Percentiles rank a stretch among this genome's conserved stretches.
These are phyloP conservation scores for Melanchra persicariae DNA, from an alignment of 2,888 invertebrate genomes.

Conservation along the genomic window DNA sequence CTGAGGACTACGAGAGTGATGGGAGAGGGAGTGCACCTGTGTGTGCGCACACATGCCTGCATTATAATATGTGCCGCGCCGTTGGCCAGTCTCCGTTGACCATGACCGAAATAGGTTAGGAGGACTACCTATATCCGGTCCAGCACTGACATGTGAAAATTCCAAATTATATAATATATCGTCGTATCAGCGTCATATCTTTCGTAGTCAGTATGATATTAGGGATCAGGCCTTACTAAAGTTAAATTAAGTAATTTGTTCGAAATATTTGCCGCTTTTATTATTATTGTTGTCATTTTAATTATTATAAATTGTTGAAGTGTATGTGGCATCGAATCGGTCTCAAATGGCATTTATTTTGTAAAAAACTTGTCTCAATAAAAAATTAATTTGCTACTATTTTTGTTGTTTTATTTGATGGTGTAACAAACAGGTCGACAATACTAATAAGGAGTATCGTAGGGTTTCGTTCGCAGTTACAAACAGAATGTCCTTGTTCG, in stretches of 20 bases:
- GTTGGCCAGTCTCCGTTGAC: no score
- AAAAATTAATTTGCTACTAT: constrained; percentile 55
- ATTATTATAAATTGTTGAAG: constrained; percentile 10
- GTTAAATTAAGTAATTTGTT: constrained; percentile 4
- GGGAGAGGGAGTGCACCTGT: no score
- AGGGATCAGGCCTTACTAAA: constrained; percentile 9
- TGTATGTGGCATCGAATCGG: constrained; percentile 39
- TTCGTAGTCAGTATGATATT: neutral
- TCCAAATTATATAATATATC: no score
- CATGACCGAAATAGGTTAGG: no score
- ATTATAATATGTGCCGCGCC: no score
- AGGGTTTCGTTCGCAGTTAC: no score
- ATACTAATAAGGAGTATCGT: no score
- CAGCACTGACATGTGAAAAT: no score
- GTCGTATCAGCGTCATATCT: neutral
- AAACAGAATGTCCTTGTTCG: no score
- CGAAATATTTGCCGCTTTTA: constrained; percentile 43
- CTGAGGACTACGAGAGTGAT: no score
- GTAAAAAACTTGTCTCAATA: constrained; percentile 46
- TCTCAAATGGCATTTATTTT: constrained; percentile 64
- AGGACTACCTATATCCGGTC: no score
- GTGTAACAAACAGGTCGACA: neutral
- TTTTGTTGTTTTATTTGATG: constrained; percentile 48
- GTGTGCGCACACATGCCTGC: no score
- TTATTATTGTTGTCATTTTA: constrained; percentile 30